Evolutionary conservation across 1,140 invertebrate genomes (phyloP), one percentile per base, ranked within the genome.

Genomic region (Euglossa dilemma): DNA sequence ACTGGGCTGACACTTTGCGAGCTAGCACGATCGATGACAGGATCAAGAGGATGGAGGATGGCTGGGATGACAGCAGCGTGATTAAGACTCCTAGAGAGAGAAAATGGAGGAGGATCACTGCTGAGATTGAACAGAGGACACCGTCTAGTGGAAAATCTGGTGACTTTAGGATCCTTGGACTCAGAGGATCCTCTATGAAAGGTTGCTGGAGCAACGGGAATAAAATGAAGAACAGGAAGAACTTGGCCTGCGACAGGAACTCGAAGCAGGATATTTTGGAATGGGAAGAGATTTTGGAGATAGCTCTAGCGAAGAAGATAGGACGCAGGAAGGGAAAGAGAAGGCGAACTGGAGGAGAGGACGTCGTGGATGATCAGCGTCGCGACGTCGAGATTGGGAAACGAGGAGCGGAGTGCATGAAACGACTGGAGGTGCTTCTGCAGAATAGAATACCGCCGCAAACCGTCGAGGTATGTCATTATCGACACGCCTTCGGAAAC

Each of bases 251-350:
- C 12, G 80, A 91, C 83, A 86, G 76, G 83, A 87, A 76, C 45
- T 69, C 89, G 86, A 91, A 86, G 89, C 91, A 87, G 73, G 87
- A 92, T 73, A 86, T 89, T 47, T 87, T 95, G 56, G 94, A 95
- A 16, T 96, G 95, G 95, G 92, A 94, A 56, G 93, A 94, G 84
- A 89, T 96, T 61, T 93, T 95, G 77, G 95, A 95, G 81, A 93
- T 95, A 85, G 95, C 95, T 47, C 89, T 95, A 59, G 94, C 94
- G 87, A 94, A 94, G 87, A 95, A 95, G 84, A 89, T 88, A 63
- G 83, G 80, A 56, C 36, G 64, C 6, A 25, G 80, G 69, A 84
- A 75, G 23, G 79, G 82, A 70, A 85, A 66, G 43, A 45, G 63
- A 20, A 74, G n/a, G 11, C 8, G 4, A 0, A 23, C 36, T 25